phyloP scores from a whole-genome alignment of 2,888 invertebrate species.

The Apamea sordens region DNA sequence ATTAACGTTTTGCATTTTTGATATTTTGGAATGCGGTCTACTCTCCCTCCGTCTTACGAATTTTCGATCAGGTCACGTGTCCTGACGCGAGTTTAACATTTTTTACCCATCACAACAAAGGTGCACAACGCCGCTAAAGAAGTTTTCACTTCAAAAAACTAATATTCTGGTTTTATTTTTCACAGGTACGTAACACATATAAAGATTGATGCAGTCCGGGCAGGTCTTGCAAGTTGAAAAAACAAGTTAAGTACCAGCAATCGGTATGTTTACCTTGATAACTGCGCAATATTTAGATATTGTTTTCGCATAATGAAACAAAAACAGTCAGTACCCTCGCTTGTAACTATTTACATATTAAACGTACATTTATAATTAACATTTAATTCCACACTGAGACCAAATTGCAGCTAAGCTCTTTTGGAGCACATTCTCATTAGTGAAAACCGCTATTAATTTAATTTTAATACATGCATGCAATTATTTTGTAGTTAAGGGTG shows the following conservation, averaged over 20 bases:
- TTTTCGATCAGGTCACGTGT: too few relatives aligned
- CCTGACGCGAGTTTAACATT: too few relatives aligned
- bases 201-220: neutral
- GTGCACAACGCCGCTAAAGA: too few relatives aligned
- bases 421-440: slow-evolving; percentile 36
- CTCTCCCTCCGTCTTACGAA: too few relatives aligned
- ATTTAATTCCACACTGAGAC: slow-evolving; percentile 28
- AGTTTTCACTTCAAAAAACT: neutral
- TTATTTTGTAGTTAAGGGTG: slow-evolving; percentile 20
- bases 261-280: too few relatives aligned
- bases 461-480: slow-evolving; percentile 41
- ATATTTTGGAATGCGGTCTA: too few relatives aligned
- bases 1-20: too few relatives aligned
- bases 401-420: slow-evolving; percentile 28
- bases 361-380: slow-evolving; percentile 1
- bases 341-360: slow-evolving; percentile 16
- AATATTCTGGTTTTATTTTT: slow-evolving; percentile 15
- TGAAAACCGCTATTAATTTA: slow-evolving; percentile 22
- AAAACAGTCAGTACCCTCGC: neutral
- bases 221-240: neutral
- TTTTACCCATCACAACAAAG: too few relatives aligned
- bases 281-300: neutral
- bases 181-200: slow-evolving; percentile 17
- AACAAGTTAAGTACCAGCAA: neutral
- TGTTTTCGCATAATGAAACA: neutral